Conservation (phyloP, 1,140 invertebrate genomes). For the Pseudomyrmex concolor region DNA sequence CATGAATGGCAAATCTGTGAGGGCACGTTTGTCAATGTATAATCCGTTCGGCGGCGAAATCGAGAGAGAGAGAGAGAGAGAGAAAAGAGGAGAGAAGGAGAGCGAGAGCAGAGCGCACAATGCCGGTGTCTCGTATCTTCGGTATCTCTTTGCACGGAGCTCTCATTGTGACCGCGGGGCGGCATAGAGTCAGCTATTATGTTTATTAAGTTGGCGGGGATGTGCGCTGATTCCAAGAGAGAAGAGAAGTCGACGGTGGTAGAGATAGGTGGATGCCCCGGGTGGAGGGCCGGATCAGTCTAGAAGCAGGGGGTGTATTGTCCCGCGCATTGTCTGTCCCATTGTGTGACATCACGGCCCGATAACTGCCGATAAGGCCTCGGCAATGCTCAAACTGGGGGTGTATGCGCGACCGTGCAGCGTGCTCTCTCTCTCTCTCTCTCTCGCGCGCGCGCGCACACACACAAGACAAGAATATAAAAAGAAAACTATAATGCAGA, state of each 20-base stretch:
- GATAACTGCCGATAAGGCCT: constrained; percentile 85
- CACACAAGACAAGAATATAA: constrained; percentile 53
- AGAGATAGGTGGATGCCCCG: constrained; percentile 36
- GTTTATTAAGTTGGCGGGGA: constrained; percentile 84
- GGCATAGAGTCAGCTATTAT: constrained; percentile 83
- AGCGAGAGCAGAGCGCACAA: constrained; percentile 42
- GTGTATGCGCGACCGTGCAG: constrained; percentile 60
- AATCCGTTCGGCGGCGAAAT: constrained; percentile 51
- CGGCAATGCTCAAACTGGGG: constrained; percentile 78
- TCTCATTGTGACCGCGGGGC: constrained; percentile 82
- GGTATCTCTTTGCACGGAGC: constrained; percentile 79
- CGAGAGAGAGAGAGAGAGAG: not conserved
- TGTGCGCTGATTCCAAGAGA: constrained; percentile 62
- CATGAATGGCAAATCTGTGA: constrained; percentile 29
- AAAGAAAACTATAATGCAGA: constrained; percentile 66
- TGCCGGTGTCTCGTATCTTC: constrained; percentile 78
- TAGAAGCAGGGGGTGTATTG: constrained; percentile 83
- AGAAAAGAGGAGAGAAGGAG: not conserved
- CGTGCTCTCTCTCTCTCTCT: constrained; percentile 15
- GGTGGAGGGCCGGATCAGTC: constrained; percentile 70
- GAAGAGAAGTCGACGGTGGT: constrained; percentile 55
- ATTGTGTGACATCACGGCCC: constrained; percentile 85
- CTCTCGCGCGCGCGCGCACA: constrained; percentile 8
- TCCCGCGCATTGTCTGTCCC: constrained; percentile 84
- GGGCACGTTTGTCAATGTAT: constrained; percentile 32